Base-by-base conservation (phyloP, 2,888 invertebrate genomes). In the Aethes cnicana region DNA sequence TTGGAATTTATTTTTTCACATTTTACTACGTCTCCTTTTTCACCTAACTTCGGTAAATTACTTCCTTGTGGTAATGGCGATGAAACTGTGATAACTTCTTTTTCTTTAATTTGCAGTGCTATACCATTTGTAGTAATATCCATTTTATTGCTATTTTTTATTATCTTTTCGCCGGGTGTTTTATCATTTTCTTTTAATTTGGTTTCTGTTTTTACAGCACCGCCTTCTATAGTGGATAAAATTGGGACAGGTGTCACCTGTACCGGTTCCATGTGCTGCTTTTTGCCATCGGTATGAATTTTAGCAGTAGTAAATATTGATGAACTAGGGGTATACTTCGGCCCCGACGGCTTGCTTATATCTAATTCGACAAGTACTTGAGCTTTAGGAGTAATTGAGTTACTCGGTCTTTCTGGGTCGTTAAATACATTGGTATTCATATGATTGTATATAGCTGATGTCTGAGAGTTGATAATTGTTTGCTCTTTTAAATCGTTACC, bases 251-350 rank as follows among this genome's bases (percentile, higher is more conserved):
- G 72, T 21, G 81, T 84, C 25, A 83, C 70, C 62, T 85, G 84
- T 42, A 85, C 65, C 25, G 84, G 82, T 65, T 86, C 84, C 77
- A 83, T 82, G 11, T 75, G 63, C 57, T 77, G 82, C 16, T 68
- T 68, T 71, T 81, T 81, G 30, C 69, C 74, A 56, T 85, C 81
- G 1, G 77, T 69, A 44, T 87, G 86, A 61, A 88, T 89, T 77
- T 87, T 89, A 4, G 89, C 89, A n/a, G 86, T 88, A 12, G 88
- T 89, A 59, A 89, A 88, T 59, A 89, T 88, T 55, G 87, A 63
- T 16, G 87, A 79, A 59, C 76, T 78, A 12, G 81, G 69, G 54
- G 49, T 78, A 52, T 72, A 78, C 26, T 58, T 61, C 28, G 63
- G 64, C 26, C 58, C 61, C 28, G 63, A 64, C 21, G 69, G 61